Evolutionary conservation across 1,140 invertebrate species (phyloP), one percentile per base, ranked within the genome.

Genomic region (Diorhabda elongata): DNA sequence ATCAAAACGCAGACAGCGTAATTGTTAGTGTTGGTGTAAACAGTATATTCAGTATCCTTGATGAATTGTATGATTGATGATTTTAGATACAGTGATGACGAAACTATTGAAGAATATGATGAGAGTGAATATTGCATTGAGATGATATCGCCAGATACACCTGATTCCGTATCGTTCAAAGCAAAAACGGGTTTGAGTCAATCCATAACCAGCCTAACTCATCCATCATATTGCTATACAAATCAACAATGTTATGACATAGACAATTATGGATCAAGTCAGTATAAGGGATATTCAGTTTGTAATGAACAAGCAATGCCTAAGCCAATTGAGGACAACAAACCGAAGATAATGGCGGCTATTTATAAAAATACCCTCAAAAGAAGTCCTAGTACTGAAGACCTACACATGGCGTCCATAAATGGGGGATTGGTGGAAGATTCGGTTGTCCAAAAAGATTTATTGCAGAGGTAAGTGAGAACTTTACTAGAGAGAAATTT

Each of bases 161-260:
- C 73, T 64, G 71, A 5, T 61, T 42, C 77, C 26, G 61, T 42
- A 9, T 61, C 42, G 57, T 62, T 57, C 62, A 71, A 61, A 58
- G 52, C 70, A 11, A 89, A 88, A 67, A 91, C 90, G 0, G 91
- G 91, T 2, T 81, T 92, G 3, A 90, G 90, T 6, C 90, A 92
- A 74, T 92, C 90, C 2, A 90, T 91, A 73, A 82, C 91, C 0
- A 92, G 90, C 67, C 85, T 91, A 74, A 89, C 88, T 3, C 90
- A 89, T 4, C 87, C 87, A 7, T 89, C 88, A 70, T 92, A 92
- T 75, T 85, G 88, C 57, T 92, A 92, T 75, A 88, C 90, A 58
- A 91, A 89, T 76, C 90, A 92, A 79, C 80, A 90, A 69, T 87
- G 90, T n/a, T 92, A 92, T 76, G 88, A 90, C 66, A 85, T 87